These are phyloP conservation scores for Phyllotreta cruciferae DNA, from an alignment of 2,888 invertebrate genomes.

Conservation along the genomic window DNA sequence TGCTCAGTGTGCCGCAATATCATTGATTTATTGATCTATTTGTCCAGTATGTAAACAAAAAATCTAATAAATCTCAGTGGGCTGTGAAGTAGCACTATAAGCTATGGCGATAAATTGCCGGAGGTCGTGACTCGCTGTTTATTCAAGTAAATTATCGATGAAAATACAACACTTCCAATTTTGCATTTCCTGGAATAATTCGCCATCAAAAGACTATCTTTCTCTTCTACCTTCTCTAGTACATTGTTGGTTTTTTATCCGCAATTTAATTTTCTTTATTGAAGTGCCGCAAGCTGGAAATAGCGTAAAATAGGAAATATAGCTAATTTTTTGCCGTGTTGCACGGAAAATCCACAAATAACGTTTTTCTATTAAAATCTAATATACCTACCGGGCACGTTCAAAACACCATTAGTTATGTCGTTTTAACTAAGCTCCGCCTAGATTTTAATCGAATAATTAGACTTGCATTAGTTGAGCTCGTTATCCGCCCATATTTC, in stretches of 20 bases:
- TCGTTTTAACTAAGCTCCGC: not conserved
- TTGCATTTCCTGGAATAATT: slow-evolving; percentile 36
- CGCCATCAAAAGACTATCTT: slow-evolving; percentile 32
- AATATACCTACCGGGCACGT: no score
- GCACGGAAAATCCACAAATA: no score
- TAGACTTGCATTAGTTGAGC: not conserved
- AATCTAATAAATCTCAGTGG: slow-evolving; percentile 22
- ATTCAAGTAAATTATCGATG: slow-evolving; percentile 27
- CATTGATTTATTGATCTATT: slow-evolving; percentile 30
- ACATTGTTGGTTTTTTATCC: not conserved
- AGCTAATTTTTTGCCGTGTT: no score
- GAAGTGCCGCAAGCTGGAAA: not conserved
- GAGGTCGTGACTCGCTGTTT: slow-evolving; percentile 39
- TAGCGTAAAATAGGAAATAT: no score
- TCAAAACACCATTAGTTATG: not conserved
- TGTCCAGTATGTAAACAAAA: slow-evolving; percentile 19
- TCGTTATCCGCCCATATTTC: slow-evolving; percentile 8
- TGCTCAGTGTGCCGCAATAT: slow-evolving; percentile 18
- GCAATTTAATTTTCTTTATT: slow-evolving; percentile 1
- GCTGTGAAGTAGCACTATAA: slow-evolving; percentile 22
- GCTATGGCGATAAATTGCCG: slow-evolving; percentile 27
- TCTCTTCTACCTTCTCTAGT: slow-evolving; percentile 19
- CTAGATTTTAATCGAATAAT: slow-evolving; percentile 14
- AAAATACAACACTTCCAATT: slow-evolving; percentile 26
- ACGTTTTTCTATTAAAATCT: no score